phyloP scores from a whole-genome alignment of 2,888 invertebrate genomes.

The Carcina quercana region DNA sequence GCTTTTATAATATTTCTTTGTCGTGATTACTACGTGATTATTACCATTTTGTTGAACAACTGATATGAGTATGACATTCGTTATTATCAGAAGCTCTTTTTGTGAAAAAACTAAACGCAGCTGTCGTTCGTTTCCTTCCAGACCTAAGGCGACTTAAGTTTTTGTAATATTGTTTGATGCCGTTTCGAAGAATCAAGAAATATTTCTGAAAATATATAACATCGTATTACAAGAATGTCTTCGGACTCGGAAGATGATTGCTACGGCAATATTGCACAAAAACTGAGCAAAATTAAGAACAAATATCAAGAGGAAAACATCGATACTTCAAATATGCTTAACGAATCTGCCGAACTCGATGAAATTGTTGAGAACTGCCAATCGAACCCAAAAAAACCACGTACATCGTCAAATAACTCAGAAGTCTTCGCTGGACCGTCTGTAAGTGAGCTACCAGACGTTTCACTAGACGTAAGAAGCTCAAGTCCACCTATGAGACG shows the following conservation, averaged over 20 bases:
- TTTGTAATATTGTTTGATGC: no score
- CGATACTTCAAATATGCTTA: constrained; percentile 22
- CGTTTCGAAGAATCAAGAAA: no score
- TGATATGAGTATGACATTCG: no score
- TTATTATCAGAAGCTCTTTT: no score
- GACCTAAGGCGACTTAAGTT: no score
- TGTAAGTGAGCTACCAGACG: constrained; percentile 1
- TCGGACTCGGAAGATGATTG: constrained; percentile 63
- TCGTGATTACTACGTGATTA: no score
- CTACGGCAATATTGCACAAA: constrained; percentile 48
- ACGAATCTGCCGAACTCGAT: constrained; percentile 20
- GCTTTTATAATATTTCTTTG: no score
- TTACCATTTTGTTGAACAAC: no score
- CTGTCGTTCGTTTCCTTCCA: no score
- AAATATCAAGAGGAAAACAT: constrained; percentile 32
- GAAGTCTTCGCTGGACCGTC: constrained; percentile 1
- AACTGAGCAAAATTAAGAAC: constrained; percentile 38
- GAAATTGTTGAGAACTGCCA: constrained; percentile 13
- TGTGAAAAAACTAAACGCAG: no score
- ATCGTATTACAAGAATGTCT: constrained; percentile 29
- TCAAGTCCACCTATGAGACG: not conserved
- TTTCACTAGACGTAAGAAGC: not conserved
- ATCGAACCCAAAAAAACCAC: not conserved
- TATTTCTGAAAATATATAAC: not conserved
- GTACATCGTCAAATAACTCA: not conserved